A percentile compares a stretch with the other conserved stretches of the same genome.
Conservation (phyloP, 2,888 invertebrate species). For the Tinea semifulvella region DNA sequence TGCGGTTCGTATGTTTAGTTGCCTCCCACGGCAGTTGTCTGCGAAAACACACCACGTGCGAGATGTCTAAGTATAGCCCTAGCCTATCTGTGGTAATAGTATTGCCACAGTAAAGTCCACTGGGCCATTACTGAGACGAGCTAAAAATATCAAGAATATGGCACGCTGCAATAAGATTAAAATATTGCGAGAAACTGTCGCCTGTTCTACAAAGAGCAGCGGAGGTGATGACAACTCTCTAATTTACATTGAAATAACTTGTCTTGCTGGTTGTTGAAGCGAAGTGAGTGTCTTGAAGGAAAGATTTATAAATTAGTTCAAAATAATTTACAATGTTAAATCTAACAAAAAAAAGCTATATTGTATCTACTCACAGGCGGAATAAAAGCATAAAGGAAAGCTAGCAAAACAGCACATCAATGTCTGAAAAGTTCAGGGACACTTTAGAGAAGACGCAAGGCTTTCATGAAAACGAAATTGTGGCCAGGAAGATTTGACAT, state of each 20-base stretch:
- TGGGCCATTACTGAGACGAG: constrained; percentile 3
- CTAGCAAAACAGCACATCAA: no score
- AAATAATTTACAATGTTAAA: no score
- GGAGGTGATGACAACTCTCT: not conserved
- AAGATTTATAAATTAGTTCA: no score
- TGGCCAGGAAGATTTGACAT: no score
- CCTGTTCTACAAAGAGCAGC: not conserved
- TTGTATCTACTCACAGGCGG: no score
- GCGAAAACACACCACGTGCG: constrained; percentile 9
- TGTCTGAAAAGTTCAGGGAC: no score
- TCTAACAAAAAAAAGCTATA: no score
- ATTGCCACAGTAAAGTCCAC: constrained; percentile 9
- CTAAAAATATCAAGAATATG: constrained; percentile 1
- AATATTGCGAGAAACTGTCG: not conserved
- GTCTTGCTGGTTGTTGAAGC: not conserved
- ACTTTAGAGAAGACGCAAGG: no score
- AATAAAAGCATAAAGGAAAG: no score
- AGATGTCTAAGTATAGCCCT: constrained; percentile 4
- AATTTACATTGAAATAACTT: not conserved
- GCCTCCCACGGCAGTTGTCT: not conserved
- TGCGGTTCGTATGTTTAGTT: no score
- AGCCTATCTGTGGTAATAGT: constrained; percentile 8
- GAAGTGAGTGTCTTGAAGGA: no score
- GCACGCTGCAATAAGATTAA: constrained; percentile 6
- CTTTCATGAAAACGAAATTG: no score